Percentiles rank a stretch among this genome's conserved stretches.
phyloP scores from a whole-genome alignment of 2,113 vertebrate species.

The Dasyurus viverrinus region DNA sequence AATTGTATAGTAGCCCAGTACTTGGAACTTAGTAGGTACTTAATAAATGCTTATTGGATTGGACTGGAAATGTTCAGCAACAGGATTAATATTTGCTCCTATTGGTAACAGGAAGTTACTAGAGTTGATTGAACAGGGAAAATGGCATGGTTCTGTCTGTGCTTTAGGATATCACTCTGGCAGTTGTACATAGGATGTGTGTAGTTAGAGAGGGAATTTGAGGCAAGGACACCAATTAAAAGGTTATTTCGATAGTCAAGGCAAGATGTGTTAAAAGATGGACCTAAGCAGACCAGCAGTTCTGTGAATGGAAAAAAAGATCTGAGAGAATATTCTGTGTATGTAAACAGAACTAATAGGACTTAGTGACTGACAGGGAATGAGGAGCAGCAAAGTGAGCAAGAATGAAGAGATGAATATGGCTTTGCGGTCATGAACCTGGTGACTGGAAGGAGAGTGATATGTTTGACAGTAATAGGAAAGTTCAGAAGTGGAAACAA shows the following conservation, averaged over 20 bases:
- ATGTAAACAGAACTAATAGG: not conserved
- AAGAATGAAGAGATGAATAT: not conserved
- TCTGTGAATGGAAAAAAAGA: not conserved
- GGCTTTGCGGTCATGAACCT: not conserved
- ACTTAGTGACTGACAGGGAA: not conserved
- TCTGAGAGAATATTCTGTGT: not conserved
- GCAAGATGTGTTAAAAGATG: not conserved
- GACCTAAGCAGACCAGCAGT: not conserved
- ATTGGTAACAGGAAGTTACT: not conserved
- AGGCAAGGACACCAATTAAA: not conserved
- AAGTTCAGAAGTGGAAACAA: not conserved
- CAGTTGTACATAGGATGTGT: not conserved
- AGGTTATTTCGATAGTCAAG: not conserved
- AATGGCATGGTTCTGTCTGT: not conserved
- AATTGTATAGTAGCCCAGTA: not conserved
- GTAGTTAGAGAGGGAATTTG: not conserved
- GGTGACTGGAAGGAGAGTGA: not conserved
- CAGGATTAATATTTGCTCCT: not conserved
- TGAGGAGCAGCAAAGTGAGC: not conserved
- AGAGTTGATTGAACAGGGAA: not conserved
- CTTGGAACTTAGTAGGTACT: not conserved
- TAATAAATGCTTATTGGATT: not conserved
- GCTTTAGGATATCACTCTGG: not conserved
- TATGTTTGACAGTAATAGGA: not conserved
- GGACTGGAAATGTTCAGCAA: not conserved